Conservation (phyloP, 1,140 invertebrate species). For the Drosophila aff. region DNA sequence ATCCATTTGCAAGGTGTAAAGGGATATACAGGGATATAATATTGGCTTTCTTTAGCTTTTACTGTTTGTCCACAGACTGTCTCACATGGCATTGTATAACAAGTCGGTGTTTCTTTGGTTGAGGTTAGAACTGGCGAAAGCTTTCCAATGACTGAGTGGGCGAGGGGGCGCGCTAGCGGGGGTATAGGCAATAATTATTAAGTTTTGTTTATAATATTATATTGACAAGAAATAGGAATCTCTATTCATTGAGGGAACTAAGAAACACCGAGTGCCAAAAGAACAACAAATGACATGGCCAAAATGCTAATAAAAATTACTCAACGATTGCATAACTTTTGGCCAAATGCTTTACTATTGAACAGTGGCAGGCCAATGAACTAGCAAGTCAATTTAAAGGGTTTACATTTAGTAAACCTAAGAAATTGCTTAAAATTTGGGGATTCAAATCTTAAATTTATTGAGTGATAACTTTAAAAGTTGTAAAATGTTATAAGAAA, state of each 20-base stretch:
- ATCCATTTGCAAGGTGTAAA: neutral
- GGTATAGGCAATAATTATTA: conserved; percentile 23
- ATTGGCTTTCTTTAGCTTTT: neutral
- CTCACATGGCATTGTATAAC: conserved; percentile 63
- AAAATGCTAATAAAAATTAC: conserved; percentile 55
- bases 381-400: conserved; percentile 5
- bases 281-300: conserved; percentile 38
- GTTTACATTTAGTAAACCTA: neutral
- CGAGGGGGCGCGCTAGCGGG: neutral
- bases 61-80: neutral
- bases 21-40: neutral
- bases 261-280: neutral
- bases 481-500: neutral
- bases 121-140: conserved; percentile 76
- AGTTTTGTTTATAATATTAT: conserved; percentile 44
- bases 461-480: neutral
- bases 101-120: conserved; percentile 28
- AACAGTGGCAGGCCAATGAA: conserved; percentile 27
- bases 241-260: neutral
- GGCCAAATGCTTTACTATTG: conserved; percentile 27
- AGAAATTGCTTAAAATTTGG: neutral
- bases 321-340: conserved; percentile 77
- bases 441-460: neutral
- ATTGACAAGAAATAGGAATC: conserved; percentile 10
- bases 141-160: conserved; percentile 35